phyloP scores from a whole-genome alignment of 2,113 vertebrate species.

The Malurus elegans region DNA sequence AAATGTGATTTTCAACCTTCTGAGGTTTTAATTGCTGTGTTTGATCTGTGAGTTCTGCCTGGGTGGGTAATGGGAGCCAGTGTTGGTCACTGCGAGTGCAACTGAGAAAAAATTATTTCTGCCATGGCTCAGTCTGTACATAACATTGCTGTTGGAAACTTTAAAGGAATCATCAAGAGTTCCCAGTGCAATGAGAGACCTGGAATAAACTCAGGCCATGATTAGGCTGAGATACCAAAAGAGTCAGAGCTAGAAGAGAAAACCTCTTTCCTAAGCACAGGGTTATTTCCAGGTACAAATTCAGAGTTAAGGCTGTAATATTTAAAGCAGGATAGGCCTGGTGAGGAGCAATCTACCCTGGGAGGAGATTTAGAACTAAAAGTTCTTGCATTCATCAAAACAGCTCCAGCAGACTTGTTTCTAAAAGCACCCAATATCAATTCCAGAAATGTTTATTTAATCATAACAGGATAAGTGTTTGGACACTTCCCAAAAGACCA shows the following conservation, averaged over 20 bases:
- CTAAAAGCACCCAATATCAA: background rate
- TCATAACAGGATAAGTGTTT: background rate
- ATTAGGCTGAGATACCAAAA: fast-evolving
- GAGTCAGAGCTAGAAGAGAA: background rate
- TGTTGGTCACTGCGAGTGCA: background rate
- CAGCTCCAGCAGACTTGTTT: background rate
- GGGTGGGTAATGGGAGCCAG: background rate
- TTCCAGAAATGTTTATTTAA: background rate
- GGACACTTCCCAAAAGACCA: background rate
- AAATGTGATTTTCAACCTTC: too few relatives aligned
- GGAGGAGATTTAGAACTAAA: background rate
- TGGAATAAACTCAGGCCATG: background rate
- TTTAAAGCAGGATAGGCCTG: background rate
- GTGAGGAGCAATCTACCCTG: background rate
- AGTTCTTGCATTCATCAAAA: background rate
- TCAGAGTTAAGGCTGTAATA: background rate
- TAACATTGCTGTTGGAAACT: fast-evolving
- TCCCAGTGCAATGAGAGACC: background rate
- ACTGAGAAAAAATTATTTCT: background rate
- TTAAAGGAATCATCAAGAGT: background rate
- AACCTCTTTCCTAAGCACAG: background rate
- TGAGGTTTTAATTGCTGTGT: fast-evolving
- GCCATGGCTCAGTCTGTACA: fast-evolving
- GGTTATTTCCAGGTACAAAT: background rate
- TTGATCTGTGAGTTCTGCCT: background rate